Base-by-base conservation (phyloP, 2,113 vertebrate species). In the Oncorhynchus gorbuscha region DNA sequence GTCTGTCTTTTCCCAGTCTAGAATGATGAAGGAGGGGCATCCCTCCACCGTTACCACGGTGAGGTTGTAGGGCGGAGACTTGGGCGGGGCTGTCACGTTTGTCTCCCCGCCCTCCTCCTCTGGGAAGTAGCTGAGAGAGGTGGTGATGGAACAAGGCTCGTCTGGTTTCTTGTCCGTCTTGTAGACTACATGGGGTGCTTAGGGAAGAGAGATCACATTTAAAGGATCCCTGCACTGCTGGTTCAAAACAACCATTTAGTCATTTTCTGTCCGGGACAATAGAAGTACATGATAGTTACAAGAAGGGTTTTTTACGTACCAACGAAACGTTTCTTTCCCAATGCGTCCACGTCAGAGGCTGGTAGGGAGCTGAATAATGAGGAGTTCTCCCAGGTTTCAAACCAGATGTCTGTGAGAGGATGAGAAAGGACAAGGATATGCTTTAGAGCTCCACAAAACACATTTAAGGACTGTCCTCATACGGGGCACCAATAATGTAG, bases 11-110 rank as follows among this genome's bases (percentile, higher is more conserved):
- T 96, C 88, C 97, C 97, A 99, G 84, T 97, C 95, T 73, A 99
- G 62, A 86, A 99, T 96, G 85, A 99, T 88, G 14, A 99, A 99
- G 3, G 96, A 96, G 0, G 97, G 93, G 70, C 97, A 99, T 5
- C 97, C 97, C 79, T 99, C 97, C 71, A 99, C 97, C 0, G 97
- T 98, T 78, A 99, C 95, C 80, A 99, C 95, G 0, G 97, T 99
- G 82, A 99, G 93, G 83, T 99, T 99, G 49, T 95, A 95, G 13
- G 97, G 97, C 1, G 96, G 93, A 68, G 92, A 91, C 80, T 89
- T 93, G 0, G 97, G 97, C 20, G 95, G 92, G 66, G 83, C 92
- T 3, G 92, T 94, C 74, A 93, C 90, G 1, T 94, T 94, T 1
- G 90, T 87, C 24, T 93, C 94, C 5, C 71, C 79, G 0, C 69